phyloP scores from a whole-genome alignment of 2,888 invertebrate species.

The Lumbricus terrestris region DNA sequence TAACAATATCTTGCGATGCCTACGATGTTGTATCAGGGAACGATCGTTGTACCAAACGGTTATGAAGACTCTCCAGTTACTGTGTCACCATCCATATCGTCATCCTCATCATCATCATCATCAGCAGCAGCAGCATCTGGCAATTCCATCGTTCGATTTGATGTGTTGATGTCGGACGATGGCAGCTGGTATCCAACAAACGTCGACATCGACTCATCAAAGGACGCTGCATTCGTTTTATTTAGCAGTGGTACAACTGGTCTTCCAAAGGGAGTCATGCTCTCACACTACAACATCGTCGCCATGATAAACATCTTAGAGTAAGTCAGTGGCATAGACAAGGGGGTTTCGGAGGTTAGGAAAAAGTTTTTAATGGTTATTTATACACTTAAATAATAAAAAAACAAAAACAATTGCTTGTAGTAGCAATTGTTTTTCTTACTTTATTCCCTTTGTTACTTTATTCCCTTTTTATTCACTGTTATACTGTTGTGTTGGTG shows the following conservation, averaged over 20 bases:
- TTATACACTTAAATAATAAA: too few species aligned
- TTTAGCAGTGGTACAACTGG: slow-evolving; percentile 37
- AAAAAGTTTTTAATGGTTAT: too few species aligned
- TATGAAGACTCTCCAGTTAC: not conserved
- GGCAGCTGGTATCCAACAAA: slow-evolving; percentile 44
- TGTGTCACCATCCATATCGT: not conserved
- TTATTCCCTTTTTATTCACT: too few species aligned
- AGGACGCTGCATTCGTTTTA: slow-evolving; percentile 30
- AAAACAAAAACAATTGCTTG: too few species aligned
- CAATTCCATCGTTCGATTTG: slow-evolving; percentile 43
- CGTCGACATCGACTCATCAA: slow-evolving; percentile 21
- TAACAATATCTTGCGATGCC: too few species aligned
- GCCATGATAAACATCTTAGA: slow-evolving; percentile 49
- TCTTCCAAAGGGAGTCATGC: slow-evolving; percentile 54
- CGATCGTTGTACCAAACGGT: not conserved
- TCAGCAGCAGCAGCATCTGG: not conserved
- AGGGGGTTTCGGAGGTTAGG: too few species aligned
- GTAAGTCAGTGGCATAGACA: too few species aligned
- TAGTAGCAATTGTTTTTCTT: too few species aligned
- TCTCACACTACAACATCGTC: slow-evolving; percentile 50
- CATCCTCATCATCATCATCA: not conserved
- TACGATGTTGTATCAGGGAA: not conserved
- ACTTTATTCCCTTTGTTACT: too few species aligned
- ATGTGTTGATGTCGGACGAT: slow-evolving; percentile 52
- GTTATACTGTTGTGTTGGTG: too few species aligned